Evolutionary conservation across 2,888 invertebrate genomes (phyloP), one percentile per base, ranked within the genome.

Genomic region (Drosophila mulleri): DNA sequence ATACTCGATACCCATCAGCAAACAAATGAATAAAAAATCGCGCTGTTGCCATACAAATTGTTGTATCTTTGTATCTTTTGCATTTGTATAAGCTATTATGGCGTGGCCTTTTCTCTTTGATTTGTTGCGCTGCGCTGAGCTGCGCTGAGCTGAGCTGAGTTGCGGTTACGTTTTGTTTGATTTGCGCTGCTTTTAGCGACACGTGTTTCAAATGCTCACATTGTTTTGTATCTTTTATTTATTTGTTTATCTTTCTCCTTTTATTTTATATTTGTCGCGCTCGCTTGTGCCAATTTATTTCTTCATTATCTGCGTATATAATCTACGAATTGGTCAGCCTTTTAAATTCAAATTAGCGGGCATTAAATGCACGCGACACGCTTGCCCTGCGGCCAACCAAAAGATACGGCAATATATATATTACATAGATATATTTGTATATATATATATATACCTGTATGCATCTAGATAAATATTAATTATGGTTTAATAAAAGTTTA

Each of bases 341-440:
- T 86, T 83, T 81, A 87, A 84, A 88, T 87, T 88, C 73, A 89
- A 88, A 89, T 88, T 83, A 87, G 83, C 77, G 61, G 68, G 60
- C 72, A 83, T 85, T 78, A 80, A 77, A 80, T 88, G 80, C 88
- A 89, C 88, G 88, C 83, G 78, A 82, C 83, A 69, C 64, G 53
- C 47, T 52, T 39, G 52, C 57, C 62, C 63, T n/a, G 58, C 58
- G 58, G 50, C 32, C 20, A 1, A 23, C n/a, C 52, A 32, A 44
- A 16, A 50, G 54, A 70, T 44, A 42, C 48, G 59, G 26, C 42
- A n/a, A 45, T 20, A 39, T 20, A 42, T 53, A 44, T 12, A 18
- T 47, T 8, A 20, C 41, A 14, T 29, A 18, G 45, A 37, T 20
- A 42, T 52, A 35, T 16, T n/a, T 56, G 8, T 18, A 9, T 44